Percentiles rank a stretch among this genome's conserved stretches.
Conservation (phyloP, 2,113 vertebrate genomes). For the Hemicordylus capensis region DNA sequence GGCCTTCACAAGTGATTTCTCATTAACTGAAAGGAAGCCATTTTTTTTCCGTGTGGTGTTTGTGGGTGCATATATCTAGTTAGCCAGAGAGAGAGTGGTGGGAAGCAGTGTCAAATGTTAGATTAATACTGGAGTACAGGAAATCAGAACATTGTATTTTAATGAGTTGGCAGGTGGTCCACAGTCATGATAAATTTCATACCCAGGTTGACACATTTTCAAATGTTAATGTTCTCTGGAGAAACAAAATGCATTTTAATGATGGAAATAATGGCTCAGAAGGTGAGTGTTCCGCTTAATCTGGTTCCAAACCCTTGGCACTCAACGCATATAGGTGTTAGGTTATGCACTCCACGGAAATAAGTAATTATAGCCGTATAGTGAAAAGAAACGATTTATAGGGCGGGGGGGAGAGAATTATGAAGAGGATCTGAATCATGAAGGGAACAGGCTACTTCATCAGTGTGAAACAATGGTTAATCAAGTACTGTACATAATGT, state of each 20-base stretch:
- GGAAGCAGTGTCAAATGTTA: constrained; percentile 47
- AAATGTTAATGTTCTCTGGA: constrained; percentile 78
- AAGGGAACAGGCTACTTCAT: constrained; percentile 61
- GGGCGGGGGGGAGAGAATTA: constrained; percentile 33
- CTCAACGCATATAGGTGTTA: constrained; percentile 67
- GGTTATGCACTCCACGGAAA: constrained; percentile 65
- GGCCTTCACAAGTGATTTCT: constrained; percentile 48
- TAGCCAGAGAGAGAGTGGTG: background rate
- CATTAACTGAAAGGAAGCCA: constrained; percentile 49
- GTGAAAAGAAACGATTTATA: constrained; percentile 66
- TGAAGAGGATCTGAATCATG: constrained; percentile 63
- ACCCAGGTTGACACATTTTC: constrained; percentile 76
- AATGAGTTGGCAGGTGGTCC: constrained; percentile 73
- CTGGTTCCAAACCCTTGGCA: constrained; percentile 70
- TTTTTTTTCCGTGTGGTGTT: background rate
- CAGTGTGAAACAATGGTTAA: constrained; percentile 67
- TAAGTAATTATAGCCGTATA: constrained; percentile 66
- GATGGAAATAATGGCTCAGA: constrained; percentile 74
- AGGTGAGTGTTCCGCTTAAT: constrained; percentile 75
- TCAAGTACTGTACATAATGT: constrained; percentile 54
- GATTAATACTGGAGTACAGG: constrained; percentile 53
- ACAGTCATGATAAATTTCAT: constrained; percentile 73
- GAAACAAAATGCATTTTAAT: constrained; percentile 77
- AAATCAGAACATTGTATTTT: constrained; percentile 70
- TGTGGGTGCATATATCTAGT: background rate